Base-by-base conservation (phyloP, 2,888 invertebrate species). In the Acanthosepion lycidas region DNA sequence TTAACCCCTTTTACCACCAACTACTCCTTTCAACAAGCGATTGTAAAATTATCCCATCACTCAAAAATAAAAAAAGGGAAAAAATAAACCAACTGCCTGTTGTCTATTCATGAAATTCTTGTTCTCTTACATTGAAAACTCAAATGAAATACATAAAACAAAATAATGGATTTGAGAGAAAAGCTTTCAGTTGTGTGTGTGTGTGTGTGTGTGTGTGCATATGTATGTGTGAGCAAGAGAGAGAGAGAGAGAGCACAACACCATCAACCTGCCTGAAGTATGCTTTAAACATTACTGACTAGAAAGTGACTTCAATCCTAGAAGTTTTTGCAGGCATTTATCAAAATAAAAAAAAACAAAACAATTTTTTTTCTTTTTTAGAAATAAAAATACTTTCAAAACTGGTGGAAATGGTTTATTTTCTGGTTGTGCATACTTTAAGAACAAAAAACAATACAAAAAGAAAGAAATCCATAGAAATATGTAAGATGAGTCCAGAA, bases 1-100 rank as follows among this genome's bases (percentile, higher is more conserved):
- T 78, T 78, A n/a, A 78, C 78, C 78, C 78, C 78, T 78, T 78
- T 78, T 78, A 78, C 78, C 78, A 78, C n/a, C 78, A 78, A n/a
- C 78, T 78, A 78, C 78, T 78, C 78, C n/a, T 78, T 78, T 78
- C n/a, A n/a, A 78, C 78, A 78, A 78, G n/a, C 78, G n/a, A 78
- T 78, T 78, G 78, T 78, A 78, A 78, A 78, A 78, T 78, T 78
- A 78, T 78, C 78, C 78, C 78, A 78, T 78, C 78, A 78, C n/a
- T 78, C n/a, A 78, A 78, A 78, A 78, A 78, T 33, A 15, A n/a
- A 78, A 78, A 78, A 78, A 78, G 33, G n/a, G 33, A 33, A n/a
- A 78, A 78, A 78, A 78, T 2, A n/a, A 78, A 78, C n/a, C 15
- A n/a, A 78, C n/a, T 78, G 78, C 78, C 78, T 78, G 78, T 78